These are phyloP conservation scores for Achatina immaculata DNA, from an alignment of 1,140 invertebrate species.

Conservation along the genomic window DNA sequence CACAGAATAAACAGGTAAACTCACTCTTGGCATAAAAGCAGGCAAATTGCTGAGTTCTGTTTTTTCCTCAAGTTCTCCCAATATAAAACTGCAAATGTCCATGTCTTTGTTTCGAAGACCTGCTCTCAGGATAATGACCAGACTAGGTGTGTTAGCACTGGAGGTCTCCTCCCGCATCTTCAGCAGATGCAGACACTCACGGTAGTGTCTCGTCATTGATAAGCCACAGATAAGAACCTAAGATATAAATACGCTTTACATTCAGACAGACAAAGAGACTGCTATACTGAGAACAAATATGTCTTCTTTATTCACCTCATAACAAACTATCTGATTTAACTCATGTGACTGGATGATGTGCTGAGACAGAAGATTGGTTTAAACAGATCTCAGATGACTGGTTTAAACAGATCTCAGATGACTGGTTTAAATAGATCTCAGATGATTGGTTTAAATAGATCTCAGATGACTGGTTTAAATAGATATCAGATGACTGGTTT, in stretches of 20 bases:
- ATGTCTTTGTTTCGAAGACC: constrained; percentile 4
- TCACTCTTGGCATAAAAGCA: neutral
- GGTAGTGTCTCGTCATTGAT: constrained; percentile 9
- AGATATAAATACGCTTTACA: neutral
- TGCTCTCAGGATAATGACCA: neutral
- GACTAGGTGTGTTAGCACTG: neutral
- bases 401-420: too few species aligned
- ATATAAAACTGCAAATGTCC: neutral
- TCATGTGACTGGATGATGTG: too few species aligned
- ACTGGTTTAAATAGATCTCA: too few species aligned
- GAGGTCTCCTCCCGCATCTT: neutral
- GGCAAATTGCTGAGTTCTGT: neutral
- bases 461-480: too few species aligned
- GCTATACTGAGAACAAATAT: too few species aligned
- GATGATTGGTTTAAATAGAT: too few species aligned
- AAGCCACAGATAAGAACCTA: constrained; percentile 26
- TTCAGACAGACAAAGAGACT: too few species aligned
- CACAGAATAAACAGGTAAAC: neutral
- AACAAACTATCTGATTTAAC: too few species aligned
- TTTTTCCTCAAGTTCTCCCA: neutral
- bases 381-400: too few species aligned
- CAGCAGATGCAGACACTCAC: constrained; percentile 12
- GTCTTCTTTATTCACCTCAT: too few species aligned
- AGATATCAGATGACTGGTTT: too few species aligned
- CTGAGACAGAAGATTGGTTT: too few species aligned